Evolutionary conservation across 2,797 vertebrate genomes (phyloP), one percentile per base, ranked within the genome.

Genomic region (Echiichthys vipera): DNA sequence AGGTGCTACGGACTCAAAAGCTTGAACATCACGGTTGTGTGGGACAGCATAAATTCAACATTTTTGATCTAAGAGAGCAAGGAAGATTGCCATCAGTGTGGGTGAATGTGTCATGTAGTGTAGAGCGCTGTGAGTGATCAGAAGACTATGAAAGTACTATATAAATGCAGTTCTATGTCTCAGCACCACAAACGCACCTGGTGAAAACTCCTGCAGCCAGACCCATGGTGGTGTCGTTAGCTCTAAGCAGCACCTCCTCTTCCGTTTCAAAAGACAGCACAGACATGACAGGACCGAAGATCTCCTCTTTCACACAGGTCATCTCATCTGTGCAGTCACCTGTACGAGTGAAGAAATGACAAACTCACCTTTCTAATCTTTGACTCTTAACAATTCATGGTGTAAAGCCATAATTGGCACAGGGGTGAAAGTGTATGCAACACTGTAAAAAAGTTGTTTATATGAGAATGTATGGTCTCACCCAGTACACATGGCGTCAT

Each of bases 221-320:
- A 40, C 98, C 98, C 34, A 97, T 89, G 18, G 87, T 80, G 37
- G 95, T 96, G 79, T 95, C 65, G 4, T 99, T 99, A 84, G 98
- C 98, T 90, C 97, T 94, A 51, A 85, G 86, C 65, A 99, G 80
- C 63, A 94, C 98, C 83, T 99, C 98, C 5, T 95, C 95, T 83
- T 99, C 98, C 0, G 96, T 96, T 79, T 98, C 95, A 86, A 99
- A 99, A 0, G 96, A 85, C 85, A 99, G 81, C 77, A 99, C 95
- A 5, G 97, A 97, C 98, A 99, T 99, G 61, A 99, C 97, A 0
- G 98, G 98, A 7, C 98, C 98, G 29, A 99, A 99, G 89, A 99
- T 99, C 92, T 99, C 98, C 80, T 99, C 98, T 85, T 92, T 96
- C 79, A 99, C 97, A 59, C 97, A 99, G 0, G 94, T 96, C 97